Evolutionary conservation across 92 coral and sea anemone genomes (phyloP), one percentile per base, ranked within the genome.

Genomic region (Zoanthus sansibaricus): DNA sequence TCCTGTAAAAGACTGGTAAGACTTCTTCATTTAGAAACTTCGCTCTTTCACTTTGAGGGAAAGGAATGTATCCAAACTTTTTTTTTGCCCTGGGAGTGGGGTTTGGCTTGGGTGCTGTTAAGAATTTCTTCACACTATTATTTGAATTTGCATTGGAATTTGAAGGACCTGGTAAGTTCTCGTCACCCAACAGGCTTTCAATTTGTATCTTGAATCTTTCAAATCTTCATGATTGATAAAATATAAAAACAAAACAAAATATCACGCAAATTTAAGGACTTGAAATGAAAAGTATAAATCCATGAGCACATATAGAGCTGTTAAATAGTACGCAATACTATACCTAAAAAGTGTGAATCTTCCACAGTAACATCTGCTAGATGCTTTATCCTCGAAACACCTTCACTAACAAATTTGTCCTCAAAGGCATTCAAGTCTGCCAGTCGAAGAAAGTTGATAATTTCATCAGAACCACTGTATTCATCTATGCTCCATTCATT

Each of bases 371-470:
- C 84, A 76, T 86, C 93, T 73, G 21, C 46, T 44, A 90, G 64
- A 75, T 90, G 93, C 45, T 45, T 15, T 72, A 82, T 75, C 59
- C 82, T 87, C 21, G 87, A 72, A 17, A 87, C 83, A 56, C 93
- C 90, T 82, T 87, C 88, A 45, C 31, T 87, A 46, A 42, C 42
- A 72, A 90, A 90, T 13, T 87, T 83, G 47, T 58, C 78, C 78
- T 86, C 46, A 90, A 90, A 90, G 46, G 30, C 64, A 44, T 79
- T 18, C 64, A 90, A 82, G 87, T 90, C 90, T 37, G 93, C 88
- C 66, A 74, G 16, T 5, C 20, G 25, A 67, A 82, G 88, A 74
- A 90, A 86, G 17, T 10, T 86, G 46, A 64, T 37, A 75, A 89
- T 89, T 25, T 64, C 33, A 70, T 84, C 86, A 77, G 83, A 72